These are phyloP conservation scores for Danio albolineatus DNA, from an alignment of 2,797 vertebrate species.

Conservation along the genomic window DNA sequence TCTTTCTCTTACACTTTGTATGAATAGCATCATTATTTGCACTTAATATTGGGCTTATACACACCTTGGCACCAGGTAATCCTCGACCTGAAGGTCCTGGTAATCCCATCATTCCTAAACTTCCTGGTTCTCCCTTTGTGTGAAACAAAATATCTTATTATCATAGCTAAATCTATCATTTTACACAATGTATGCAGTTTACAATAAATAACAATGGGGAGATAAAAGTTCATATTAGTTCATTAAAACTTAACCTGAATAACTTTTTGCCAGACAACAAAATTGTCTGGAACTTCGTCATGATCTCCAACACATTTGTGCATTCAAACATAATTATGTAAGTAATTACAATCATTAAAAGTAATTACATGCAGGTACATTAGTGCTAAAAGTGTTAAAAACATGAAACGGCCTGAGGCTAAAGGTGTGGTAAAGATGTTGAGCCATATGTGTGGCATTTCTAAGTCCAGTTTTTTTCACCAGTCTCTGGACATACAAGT, in stretches of 20 bases:
- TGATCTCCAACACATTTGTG: too few species aligned
- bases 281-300: too few species aligned
- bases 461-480: too few species aligned
- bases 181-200: not conserved
- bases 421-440: too few species aligned
- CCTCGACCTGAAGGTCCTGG: slow-evolving; percentile 79
- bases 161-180: not conserved
- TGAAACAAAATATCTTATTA: slow-evolving; percentile 10
- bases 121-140: slow-evolving; percentile 84
- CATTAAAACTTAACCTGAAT: not conserved
- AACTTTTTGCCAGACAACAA: too few species aligned
- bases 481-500: too few species aligned
- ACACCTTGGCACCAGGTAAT: slow-evolving; percentile 85
- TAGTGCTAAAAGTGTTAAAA: too few species aligned
- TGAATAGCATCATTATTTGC: not conserved
- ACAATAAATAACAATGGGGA: not conserved
- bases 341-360: too few species aligned
- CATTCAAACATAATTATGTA: too few species aligned
- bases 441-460: too few species aligned
- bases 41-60: not conserved
- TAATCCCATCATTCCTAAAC: slow-evolving; percentile 76
- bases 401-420: too few species aligned
- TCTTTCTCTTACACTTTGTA: not conserved
- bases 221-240: not conserved
- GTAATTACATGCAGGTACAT: too few species aligned